Base-by-base conservation (phyloP, 2,797 vertebrate genomes). In the Gallinago solitaria region DNA sequence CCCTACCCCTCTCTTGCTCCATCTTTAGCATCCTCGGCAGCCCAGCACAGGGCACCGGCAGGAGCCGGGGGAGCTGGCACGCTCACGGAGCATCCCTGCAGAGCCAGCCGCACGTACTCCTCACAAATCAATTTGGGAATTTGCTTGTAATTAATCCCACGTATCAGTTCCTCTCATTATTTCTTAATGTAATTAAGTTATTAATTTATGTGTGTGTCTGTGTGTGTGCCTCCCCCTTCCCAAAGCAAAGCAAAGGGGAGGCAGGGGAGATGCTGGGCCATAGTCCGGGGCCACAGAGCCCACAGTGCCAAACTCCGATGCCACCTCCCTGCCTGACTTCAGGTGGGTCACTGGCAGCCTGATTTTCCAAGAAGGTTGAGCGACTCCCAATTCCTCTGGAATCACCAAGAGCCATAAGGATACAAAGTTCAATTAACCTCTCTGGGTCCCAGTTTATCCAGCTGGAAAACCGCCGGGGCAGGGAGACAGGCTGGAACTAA, bases 181-280 rank as follows among this genome's bases (percentile, higher is more conserved):
- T 95, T 88, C 70, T 96, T 84, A 95, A 90, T 82, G 78, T 86
- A 96, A 96, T 96, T 97, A 96, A 92, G 64, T 70, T 87, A 94
- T 85, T 94, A 80, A 60, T 86, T 91, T 78, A 19, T 47, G 56
- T 6, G 18, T 54, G 57, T 41, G 41, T 41, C 15, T 45, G 43
- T 20, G 19, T 30, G 32, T 48, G 2, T 3, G 12, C 4, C 11
- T 37, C 4, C 12, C 2, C 1, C 50, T 33, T 60, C 24, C 12
- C 35, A 83, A 91, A 88, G 87, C 43, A 64, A 65, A 64, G 77
- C 50, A 71, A 64, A 39, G 30, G 63, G 45, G 35, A 89, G 20
- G 50, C 51, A 50, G 33, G 37, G 75, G 60, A 74, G 56, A 54
- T 23, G 48, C 28, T 6, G 7, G 51, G 43, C 4, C 0, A 33